Conservation (phyloP, 2,797 vertebrate genomes). For the Sebastes taczanowskii region DNA sequence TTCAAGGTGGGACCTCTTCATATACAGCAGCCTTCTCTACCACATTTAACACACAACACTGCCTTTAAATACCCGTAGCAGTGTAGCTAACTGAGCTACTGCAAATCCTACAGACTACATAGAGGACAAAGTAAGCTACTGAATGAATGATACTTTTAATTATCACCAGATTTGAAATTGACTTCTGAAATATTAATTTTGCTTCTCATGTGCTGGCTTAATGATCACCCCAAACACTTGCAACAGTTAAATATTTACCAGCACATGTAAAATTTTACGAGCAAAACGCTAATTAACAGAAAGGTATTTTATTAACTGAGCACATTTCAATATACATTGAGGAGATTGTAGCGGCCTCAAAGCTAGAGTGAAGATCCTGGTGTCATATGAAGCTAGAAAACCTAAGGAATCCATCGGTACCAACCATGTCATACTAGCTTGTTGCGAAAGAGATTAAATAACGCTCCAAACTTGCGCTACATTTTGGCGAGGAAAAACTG, state of each 20-base stretch:
- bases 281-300: constrained; percentile 45
- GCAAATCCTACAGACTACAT: not conserved
- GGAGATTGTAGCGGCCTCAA: too few species aligned
- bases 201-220: constrained; percentile 38
- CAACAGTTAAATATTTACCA: constrained; percentile 36
- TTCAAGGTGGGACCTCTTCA: constrained; percentile 13
- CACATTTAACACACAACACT: constrained; percentile 4
- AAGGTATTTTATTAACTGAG: constrained; percentile 38
- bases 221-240: constrained; percentile 32
- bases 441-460: too few species aligned
- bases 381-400: too few species aligned
- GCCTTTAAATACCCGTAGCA: not conserved
- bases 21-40: not conserved
- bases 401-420: too few species aligned
- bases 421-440: too few species aligned
- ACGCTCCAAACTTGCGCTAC: too few species aligned
- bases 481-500: too few species aligned
- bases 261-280: constrained; percentile 1
- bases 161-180: constrained; percentile 38
- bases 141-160: constrained; percentile 24
- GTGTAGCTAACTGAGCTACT: not conserved
- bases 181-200: constrained; percentile 45
- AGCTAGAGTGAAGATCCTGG: too few species aligned
- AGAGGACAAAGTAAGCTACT: constrained; percentile 11
- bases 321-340: constrained; percentile 11